Conservation (phyloP, 1,140 invertebrate species). For the Frieseomelitta varia region DNA sequence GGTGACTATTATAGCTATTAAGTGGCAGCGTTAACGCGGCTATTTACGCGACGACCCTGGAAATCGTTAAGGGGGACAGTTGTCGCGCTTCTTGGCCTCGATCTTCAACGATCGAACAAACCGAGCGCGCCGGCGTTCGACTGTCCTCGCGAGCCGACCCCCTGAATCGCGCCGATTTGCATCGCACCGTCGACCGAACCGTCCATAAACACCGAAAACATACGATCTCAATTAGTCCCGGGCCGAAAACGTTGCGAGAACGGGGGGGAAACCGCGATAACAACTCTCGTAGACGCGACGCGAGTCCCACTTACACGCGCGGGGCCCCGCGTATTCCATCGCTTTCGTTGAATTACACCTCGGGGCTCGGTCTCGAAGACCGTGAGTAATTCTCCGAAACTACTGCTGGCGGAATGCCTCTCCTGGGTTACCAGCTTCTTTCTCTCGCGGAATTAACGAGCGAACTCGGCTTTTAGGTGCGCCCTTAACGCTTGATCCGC, state of each 20-base stretch:
- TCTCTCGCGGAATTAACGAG: slow-evolving; percentile 10
- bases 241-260: slow-evolving; percentile 34
- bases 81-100: background rate
- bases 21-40: slow-evolving; percentile 21
- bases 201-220: slow-evolving; percentile 60
- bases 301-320: slow-evolving; percentile 48
- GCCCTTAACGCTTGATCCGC: background rate
- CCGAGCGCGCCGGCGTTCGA: background rate
- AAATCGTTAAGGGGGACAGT: background rate
- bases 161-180: background rate
- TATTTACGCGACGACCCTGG: slow-evolving; percentile 18
- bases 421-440: background rate
- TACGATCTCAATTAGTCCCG: slow-evolving; percentile 67
- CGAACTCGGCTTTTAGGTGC: background rate
- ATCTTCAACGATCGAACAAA: slow-evolving; percentile 19
- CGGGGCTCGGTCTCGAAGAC: background rate
- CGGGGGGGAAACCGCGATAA: slow-evolving; percentile 46
- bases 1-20: slow-evolving; percentile 44
- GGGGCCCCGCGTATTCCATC: slow-evolving; percentile 4
- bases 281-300: slow-evolving; percentile 40
- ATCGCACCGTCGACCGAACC: slow-evolving; percentile 28
- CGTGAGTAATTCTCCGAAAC: slow-evolving; percentile 54
- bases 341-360: slow-evolving; percentile 30
- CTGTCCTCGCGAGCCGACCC: background rate
- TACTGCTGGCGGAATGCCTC: slow-evolving; percentile 1